Evolutionary conservation across 2,113 vertebrate species (phyloP), one percentile per base, ranked within the genome.

Genomic region (Plestiodon gilberti): DNA sequence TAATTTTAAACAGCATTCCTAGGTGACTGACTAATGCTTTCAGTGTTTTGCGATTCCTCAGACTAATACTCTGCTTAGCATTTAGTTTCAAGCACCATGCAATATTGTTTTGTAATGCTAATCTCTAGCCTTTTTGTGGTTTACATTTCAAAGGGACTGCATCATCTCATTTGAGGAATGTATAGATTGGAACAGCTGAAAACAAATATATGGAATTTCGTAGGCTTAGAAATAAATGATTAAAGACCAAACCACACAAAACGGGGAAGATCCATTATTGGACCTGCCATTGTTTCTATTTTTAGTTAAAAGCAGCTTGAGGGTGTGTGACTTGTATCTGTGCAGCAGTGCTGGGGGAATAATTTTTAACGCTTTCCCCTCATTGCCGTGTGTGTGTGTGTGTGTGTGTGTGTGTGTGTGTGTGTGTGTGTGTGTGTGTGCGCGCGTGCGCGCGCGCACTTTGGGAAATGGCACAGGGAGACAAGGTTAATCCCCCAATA

Each of bases 1-100:
- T 64, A 15, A n/a, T 88, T 89, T 88, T 78, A 90, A 83, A 80
- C 10, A 28, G 23, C 5, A 1, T 78, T 22, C 2, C 67, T 82
- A 59, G 81, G 25, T 52, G 78, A 89, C 48, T 89, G 23, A 2
- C 11, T 90, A 83, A 59, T 83, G 4, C 70, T 75, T 86, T 82
- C 81, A 61, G 33, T 1, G 0, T 61, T 57, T 75, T 67, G 62
- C 6, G 25, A 0, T 18, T 55, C 82, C 65, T 84, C 74, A 71
- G 75, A 89, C 57, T 76, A 84, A 9, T 69, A 80, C 52, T 62
- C 3, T 81, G 80, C 81, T 35, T 84, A 92, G 64, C 62, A 75
- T 48, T 89, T 89, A 83, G 74, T 48, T 89, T 88, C 84, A 87
- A 77, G 64, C 75, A 89, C 17, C 17, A 14, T 84, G 77, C 23